Percentiles rank a stretch among this genome's conserved stretches.
phyloP scores from a whole-genome alignment of 2,888 invertebrate genomes.

The Pinctada fucata region DNA sequence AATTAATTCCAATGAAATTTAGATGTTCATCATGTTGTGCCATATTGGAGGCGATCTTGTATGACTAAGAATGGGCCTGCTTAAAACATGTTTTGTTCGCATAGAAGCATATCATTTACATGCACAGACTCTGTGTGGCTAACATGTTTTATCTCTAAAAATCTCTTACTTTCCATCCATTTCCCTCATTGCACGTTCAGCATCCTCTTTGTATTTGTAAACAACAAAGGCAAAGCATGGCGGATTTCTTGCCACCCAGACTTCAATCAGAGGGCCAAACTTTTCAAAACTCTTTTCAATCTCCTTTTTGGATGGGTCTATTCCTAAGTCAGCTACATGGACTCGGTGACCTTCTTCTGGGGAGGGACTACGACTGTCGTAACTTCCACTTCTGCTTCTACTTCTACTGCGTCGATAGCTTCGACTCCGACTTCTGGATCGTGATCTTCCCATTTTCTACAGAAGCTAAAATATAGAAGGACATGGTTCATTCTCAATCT shows the following conservation, averaged over 20 bases:
- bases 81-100: too few species aligned
- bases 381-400: conserved; percentile 52
- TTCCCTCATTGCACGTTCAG: conserved; percentile 87
- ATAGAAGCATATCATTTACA: too few species aligned
- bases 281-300: conserved; percentile 80
- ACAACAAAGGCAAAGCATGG: conserved; percentile 83
- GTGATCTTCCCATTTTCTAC: conserved; percentile 41
- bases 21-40: too few species aligned
- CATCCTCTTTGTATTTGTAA: conserved; percentile 80
- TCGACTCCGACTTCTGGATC: conserved; percentile 50
- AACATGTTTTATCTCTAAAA: too few species aligned
- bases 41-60: too few species aligned
- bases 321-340: conserved; percentile 80
- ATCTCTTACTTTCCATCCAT: conserved; percentile 84
- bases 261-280: conserved; percentile 80
- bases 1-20: too few species aligned
- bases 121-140: too few species aligned
- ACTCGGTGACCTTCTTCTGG: conserved; percentile 71
- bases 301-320: conserved; percentile 79
- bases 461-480: too few species aligned
- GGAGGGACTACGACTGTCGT: conserved; percentile 48
- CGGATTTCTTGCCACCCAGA: conserved; percentile 81
- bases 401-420: conserved; percentile 47
- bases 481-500: too few species aligned
- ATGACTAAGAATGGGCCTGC: too few species aligned